Conservation (phyloP, 2,888 invertebrate genomes). For the Theristus sp. region DNA sequence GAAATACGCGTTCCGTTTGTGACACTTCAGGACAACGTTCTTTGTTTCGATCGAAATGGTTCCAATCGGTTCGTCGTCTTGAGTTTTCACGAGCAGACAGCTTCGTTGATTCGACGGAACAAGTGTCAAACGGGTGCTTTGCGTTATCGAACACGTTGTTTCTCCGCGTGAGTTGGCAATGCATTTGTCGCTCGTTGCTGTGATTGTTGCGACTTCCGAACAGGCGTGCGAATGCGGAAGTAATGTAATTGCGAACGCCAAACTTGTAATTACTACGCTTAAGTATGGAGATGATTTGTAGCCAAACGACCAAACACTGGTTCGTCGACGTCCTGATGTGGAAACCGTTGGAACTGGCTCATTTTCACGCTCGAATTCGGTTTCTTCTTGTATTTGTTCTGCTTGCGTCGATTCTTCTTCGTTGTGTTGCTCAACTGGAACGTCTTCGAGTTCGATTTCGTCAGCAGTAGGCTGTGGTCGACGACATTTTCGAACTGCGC, state of each 20-base stretch:
- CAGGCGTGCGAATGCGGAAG: background rate
- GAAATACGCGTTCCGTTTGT: background rate
- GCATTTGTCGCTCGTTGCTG: background rate
- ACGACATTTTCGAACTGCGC: too few relatives aligned
- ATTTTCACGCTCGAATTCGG: too few relatives aligned
- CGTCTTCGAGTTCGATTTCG: too few relatives aligned
- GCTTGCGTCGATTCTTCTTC: too few relatives aligned
- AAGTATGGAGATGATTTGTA: too few relatives aligned
- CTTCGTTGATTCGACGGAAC: background rate
- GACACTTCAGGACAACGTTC: background rate
- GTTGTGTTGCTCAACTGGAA: too few relatives aligned
- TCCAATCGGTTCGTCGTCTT: background rate
- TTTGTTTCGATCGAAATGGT: background rate
- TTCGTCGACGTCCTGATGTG: too few relatives aligned
- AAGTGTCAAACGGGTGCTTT: background rate
- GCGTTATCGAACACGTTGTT: background rate
- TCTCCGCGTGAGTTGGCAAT: background rate
- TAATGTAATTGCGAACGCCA: too few relatives aligned
- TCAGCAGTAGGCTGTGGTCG: too few relatives aligned
- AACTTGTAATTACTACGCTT: too few relatives aligned
- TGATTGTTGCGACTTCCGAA: background rate
- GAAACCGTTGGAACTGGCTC: too few relatives aligned
- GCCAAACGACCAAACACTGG: too few relatives aligned
- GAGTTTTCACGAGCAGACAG: conserved; percentile 1
- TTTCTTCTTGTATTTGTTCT: background rate